Percentiles rank a stretch among this genome's conserved stretches.
These are phyloP conservation scores for Charadrius vociferus DNA, from an alignment of 2,113 vertebrate species.

Conservation along the genomic window DNA sequence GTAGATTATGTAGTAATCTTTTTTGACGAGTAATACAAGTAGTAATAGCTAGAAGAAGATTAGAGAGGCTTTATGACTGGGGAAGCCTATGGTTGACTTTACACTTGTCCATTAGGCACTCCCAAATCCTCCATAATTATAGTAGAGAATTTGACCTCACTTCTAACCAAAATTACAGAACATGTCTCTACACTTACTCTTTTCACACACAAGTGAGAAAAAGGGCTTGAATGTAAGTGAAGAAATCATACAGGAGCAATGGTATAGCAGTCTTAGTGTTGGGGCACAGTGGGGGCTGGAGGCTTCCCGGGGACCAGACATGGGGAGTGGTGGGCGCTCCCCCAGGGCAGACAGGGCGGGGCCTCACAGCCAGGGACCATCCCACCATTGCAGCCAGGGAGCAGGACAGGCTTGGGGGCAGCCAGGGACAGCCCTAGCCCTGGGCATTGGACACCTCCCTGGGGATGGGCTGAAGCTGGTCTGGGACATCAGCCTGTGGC, in stretches of 20 bases:
- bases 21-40: not conserved
- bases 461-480: not conserved
- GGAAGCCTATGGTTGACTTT: not conserved
- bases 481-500: not conserved
- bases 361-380: not conserved
- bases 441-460: not conserved
- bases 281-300: rapidly evolving
- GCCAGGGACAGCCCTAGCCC: no score
- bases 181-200: rapidly evolving
- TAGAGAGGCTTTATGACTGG: not conserved
- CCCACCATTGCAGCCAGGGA: not conserved
- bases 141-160: not conserved
- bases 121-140: not conserved
- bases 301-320: rapidly evolving
- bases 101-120: not conserved
- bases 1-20: not conserved
- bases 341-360: not conserved
- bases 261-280: not conserved
- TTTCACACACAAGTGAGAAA: not conserved
- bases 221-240: not conserved
- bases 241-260: not conserved
- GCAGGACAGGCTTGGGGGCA: no score
- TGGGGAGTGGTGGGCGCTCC: no score
- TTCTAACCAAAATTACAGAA: not conserved
- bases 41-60: not conserved